Conservation (phyloP, 2,888 invertebrate species). For the Oligia fasciuncula region DNA sequence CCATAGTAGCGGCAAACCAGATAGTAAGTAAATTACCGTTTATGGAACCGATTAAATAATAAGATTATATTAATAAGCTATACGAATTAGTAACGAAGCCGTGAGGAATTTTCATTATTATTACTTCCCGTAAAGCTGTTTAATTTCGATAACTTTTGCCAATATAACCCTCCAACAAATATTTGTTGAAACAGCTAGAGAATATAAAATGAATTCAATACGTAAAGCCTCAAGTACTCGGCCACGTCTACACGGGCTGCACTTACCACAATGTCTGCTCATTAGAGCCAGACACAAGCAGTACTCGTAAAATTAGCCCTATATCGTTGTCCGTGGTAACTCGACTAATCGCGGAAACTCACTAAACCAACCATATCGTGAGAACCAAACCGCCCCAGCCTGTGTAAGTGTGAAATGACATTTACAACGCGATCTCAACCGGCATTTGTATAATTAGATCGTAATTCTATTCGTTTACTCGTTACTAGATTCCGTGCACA, state of each 20-base stretch:
- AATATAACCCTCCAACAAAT: neutral
- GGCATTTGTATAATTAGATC: constrained; percentile 84
- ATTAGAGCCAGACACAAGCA: constrained; percentile 75
- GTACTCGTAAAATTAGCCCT: constrained; percentile 77
- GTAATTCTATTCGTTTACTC: constrained; percentile 79
- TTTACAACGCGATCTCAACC: constrained; percentile 78
- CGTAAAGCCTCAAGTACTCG: constrained; percentile 43
- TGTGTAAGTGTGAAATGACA: constrained; percentile 81
- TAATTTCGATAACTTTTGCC: neutral
- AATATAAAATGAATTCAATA: constrained; percentile 47
- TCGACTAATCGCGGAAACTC: constrained; percentile 75
- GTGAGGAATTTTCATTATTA: neutral
- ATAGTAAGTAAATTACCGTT: neutral
- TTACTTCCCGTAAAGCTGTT: neutral
- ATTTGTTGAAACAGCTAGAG: constrained; percentile 7
- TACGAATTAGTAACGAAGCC: neutral
- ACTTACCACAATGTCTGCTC: constrained; percentile 72
- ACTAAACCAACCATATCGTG: constrained; percentile 72
- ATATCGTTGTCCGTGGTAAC: constrained; percentile 70
- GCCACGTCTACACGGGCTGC: constrained; percentile 46
- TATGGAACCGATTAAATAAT: neutral
- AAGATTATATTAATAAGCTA: neutral
- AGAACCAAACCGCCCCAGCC: constrained; percentile 67
- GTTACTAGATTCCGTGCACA: constrained; percentile 75
- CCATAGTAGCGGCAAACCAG: neutral